Conservation (phyloP, 2,888 invertebrate species). For the Invenusta paracnida region DNA sequence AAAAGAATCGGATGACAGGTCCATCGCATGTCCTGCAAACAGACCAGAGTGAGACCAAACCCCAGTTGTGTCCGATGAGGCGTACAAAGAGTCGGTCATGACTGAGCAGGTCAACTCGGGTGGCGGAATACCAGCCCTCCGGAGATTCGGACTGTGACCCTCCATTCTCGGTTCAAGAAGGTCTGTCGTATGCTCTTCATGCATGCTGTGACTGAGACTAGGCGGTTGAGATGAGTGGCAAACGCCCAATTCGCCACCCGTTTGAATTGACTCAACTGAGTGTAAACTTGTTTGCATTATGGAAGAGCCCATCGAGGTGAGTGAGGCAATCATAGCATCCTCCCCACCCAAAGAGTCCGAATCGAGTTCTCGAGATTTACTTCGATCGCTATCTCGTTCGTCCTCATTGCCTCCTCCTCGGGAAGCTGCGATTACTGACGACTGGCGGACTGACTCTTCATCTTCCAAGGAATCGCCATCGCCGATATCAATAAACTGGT, state of each 20-base stretch:
- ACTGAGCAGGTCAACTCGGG: neutral
- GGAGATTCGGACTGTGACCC: neutral
- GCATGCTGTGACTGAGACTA: neutral
- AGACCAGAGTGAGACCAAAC: neutral
- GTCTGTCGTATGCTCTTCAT: neutral
- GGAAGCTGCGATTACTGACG: neutral
- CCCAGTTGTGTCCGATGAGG: neutral
- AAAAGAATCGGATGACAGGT: neutral
- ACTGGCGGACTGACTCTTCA: neutral
- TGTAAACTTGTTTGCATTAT: constrained; percentile 12
- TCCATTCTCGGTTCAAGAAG: neutral
- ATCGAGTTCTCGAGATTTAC: constrained; percentile 11
- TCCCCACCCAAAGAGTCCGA: constrained; percentile 26
- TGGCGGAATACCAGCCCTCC: neutral
- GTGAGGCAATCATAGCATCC: constrained; percentile 14
- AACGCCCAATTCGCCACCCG: neutral
- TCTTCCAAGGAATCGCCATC: constrained; percentile 21
- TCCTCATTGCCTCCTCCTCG: neutral
- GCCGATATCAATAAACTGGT: neutral
- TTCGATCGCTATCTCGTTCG: neutral
- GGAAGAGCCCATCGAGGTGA: neutral
- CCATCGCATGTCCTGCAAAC: neutral
- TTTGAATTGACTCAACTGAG: constrained; percentile 11
- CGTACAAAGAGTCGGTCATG: neutral
- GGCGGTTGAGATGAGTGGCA: neutral